Evolutionary conservation across 2,113 vertebrate genomes (phyloP).

Genomic region (Genyomyrus donnyi): DNA sequence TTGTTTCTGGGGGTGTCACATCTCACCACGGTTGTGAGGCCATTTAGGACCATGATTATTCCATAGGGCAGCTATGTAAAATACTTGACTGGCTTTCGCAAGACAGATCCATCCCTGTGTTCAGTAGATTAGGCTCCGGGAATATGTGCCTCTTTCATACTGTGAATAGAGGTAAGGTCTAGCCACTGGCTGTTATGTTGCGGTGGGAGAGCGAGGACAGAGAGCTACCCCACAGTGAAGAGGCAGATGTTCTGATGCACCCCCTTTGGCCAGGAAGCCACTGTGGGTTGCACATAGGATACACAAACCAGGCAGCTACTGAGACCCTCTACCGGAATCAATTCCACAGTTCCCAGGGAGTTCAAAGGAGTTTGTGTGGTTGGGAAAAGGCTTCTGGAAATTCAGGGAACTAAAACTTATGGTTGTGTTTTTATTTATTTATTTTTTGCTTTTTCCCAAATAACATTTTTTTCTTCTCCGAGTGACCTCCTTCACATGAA

Average conservation of each 20-base stretch:
- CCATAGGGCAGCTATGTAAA: conserved; percentile 1
- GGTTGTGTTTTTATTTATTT: not conserved
- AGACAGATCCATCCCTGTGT: not conserved
- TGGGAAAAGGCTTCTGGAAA: not conserved
- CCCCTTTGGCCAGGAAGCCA: not conserved
- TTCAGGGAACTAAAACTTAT: not conserved
- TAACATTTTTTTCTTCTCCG: not conserved
- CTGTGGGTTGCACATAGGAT: not conserved
- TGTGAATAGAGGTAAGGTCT: not conserved
- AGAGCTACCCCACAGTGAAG: not conserved
- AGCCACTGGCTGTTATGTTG: not conserved
- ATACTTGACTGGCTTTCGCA: not conserved
- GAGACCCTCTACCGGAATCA: conserved; percentile 1
- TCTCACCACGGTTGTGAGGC: not conserved
- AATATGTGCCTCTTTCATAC: not conserved
- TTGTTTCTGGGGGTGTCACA: not conserved
- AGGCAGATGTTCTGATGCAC: not conserved
- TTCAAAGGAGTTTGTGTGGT: not conserved
- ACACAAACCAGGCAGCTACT: not conserved
- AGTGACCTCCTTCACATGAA: not conserved
- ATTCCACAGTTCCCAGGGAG: conserved; percentile 31
- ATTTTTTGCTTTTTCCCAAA: not conserved
- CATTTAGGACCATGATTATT: conserved; percentile 12
- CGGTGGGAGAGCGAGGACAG: not conserved
- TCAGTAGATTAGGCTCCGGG: not conserved